Evolutionary conservation across 2,797 vertebrate genomes (phyloP).

Genomic region (Tadarida brasiliensis): DNA sequence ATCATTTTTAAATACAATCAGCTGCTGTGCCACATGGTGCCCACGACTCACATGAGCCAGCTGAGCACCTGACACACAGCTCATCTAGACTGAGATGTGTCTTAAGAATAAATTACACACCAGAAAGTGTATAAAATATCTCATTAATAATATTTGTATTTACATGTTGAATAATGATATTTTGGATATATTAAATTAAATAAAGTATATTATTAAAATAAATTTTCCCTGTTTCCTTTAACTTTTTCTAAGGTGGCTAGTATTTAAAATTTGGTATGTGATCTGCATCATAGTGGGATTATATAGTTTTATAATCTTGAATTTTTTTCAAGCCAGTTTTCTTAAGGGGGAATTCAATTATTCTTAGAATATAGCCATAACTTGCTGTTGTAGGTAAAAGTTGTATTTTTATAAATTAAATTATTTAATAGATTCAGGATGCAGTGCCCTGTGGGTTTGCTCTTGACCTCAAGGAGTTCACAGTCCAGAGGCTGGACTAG

Average conservation of each 20-base stretch:
- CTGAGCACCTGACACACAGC: not conserved
- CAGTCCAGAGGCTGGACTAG: slow-evolving; percentile 70
- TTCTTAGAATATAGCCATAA: slow-evolving; percentile 24
- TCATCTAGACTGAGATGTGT: not conserved
- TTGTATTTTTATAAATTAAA: slow-evolving; percentile 26
- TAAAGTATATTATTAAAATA: slow-evolving; percentile 19
- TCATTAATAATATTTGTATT: not conserved
- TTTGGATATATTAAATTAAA: slow-evolving; percentile 33
- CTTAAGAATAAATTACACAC: not conserved
- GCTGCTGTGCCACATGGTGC: not conserved
- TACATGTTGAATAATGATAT: slow-evolving; percentile 21
- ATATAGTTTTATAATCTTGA: slow-evolving; percentile 12
- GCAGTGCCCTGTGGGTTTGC: slow-evolving; percentile 49
- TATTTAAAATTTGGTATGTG: slow-evolving; percentile 46
- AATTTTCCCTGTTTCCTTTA: not conserved
- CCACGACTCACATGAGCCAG: not conserved
- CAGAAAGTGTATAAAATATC: not conserved
- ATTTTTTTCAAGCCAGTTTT: slow-evolving; percentile 30
- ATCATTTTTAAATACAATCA: slow-evolving; percentile 21
- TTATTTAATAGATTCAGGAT: slow-evolving; percentile 62
- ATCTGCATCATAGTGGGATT: not conserved
- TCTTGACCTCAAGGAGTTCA: slow-evolving; percentile 45
- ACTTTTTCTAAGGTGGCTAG: not conserved
- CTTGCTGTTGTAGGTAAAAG: not conserved
- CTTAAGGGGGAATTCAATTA: not conserved